These are phyloP conservation scores for Magallana ariakensis DNA, from an alignment of 1,140 invertebrate species.

Conservation along the genomic window DNA sequence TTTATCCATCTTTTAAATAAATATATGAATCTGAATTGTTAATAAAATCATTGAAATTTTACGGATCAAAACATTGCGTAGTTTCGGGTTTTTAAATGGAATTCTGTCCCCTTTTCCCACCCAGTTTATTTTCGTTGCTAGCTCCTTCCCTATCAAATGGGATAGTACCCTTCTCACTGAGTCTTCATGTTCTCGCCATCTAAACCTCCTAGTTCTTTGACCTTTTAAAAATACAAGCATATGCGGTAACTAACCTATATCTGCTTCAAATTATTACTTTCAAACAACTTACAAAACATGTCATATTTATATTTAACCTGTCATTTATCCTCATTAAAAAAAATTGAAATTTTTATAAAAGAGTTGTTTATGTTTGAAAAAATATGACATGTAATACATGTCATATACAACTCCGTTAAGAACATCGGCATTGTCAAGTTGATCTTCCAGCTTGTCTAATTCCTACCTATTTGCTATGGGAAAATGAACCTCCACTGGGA, in stretches of 20 bases:
- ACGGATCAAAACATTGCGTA: too few relatives aligned
- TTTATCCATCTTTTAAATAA: neutral
- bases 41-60: too few relatives aligned
- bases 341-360: neutral
- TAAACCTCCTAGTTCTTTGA: conserved; percentile 11
- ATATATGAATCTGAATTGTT: too few relatives aligned
- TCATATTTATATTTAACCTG: conserved; percentile 1
- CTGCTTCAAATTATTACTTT: neutral
- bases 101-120: too few relatives aligned
- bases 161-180: too few relatives aligned
- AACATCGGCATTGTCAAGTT: neutral
- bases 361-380: neutral
- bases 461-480: neutral
- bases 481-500: neutral
- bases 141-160: too few relatives aligned
- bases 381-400: too few relatives aligned
- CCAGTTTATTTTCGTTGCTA: too few relatives aligned
- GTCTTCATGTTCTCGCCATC: neutral
- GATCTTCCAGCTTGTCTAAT: conserved; percentile 11
- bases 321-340: neutral
- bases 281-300: neutral
- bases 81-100: too few relatives aligned
- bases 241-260: neutral
- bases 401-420: neutral
- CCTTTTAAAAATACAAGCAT: neutral